Conservation (phyloP, 2,888 invertebrate genomes). For the Perizoma affinitatum region DNA sequence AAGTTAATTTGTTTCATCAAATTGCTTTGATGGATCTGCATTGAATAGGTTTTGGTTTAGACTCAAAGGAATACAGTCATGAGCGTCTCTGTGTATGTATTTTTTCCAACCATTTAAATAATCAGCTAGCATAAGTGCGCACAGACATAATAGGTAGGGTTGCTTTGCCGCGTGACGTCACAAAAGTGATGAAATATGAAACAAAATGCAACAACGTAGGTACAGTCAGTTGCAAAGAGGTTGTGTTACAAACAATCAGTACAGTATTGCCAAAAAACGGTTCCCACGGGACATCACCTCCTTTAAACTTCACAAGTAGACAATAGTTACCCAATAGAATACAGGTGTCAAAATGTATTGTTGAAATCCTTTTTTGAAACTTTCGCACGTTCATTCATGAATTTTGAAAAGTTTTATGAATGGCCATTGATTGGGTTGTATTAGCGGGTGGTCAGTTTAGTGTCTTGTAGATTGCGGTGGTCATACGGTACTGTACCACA, state of each 20-base stretch:
- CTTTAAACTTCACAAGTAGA: conserved; percentile 18
- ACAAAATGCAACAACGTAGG: too few species aligned
- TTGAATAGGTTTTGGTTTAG: too few species aligned
- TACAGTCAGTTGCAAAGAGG: neutral
- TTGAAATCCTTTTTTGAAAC: conserved; percentile 31
- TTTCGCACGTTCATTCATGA: conserved; percentile 33
- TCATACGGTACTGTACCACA: too few species aligned
- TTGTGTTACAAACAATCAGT: neutral
- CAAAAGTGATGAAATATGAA: too few species aligned
- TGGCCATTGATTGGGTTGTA: conserved; percentile 21
- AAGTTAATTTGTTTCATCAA: too few species aligned
- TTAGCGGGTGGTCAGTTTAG: conserved; percentile 16
- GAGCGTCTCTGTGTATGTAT: too few species aligned
- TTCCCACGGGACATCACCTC: conserved; percentile 29
- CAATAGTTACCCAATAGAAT: conserved; percentile 18
- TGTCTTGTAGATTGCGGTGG: neutral
- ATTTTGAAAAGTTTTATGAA: conserved; percentile 6
- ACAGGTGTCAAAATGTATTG: conserved; percentile 36
- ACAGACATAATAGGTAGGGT: too few species aligned
- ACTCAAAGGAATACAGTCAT: too few species aligned
- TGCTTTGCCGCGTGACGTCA: too few species aligned
- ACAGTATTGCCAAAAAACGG: conserved; percentile 15
- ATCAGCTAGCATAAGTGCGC: too few species aligned
- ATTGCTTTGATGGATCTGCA: too few species aligned
- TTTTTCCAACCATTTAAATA: too few species aligned